These are phyloP conservation scores for Nowickia ferox DNA, from an alignment of 2,888 invertebrate genomes.

Conservation along the genomic window DNA sequence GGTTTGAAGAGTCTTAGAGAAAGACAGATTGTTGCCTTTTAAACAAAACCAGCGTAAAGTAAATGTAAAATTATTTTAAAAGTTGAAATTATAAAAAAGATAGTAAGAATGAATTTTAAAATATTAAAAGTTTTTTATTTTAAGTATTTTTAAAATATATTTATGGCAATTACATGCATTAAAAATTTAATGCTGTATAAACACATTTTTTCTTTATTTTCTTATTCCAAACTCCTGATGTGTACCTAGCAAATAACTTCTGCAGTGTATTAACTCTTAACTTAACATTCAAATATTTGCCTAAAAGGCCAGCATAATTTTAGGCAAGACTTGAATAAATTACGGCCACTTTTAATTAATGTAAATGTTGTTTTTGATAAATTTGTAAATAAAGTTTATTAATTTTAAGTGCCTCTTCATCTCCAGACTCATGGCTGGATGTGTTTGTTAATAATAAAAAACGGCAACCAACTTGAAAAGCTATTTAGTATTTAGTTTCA, in stretches of 20 bases:
- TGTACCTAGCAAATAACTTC: background rate
- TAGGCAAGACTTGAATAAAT: constrained; percentile 9
- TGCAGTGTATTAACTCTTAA: background rate
- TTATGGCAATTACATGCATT: no score
- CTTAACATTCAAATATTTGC: background rate
- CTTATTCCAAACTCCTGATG: background rate
- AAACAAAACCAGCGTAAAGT: constrained; percentile 4
- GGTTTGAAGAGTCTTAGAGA: background rate
- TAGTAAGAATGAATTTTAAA: no score
- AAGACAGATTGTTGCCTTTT: background rate
- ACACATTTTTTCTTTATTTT: background rate
- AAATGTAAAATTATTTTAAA: constrained; percentile 23
- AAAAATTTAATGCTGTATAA: no score
- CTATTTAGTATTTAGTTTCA: constrained; percentile 33
- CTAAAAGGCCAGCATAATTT: constrained; percentile 16
- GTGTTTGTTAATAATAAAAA: constrained; percentile 21
- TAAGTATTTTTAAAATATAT: no score
- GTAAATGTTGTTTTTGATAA: constrained; percentile 49
- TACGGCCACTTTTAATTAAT: constrained; percentile 51
- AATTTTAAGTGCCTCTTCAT: constrained; percentile 49
- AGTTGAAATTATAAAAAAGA: background rate
- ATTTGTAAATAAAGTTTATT: constrained; percentile 34
- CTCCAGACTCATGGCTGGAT: constrained; percentile 26
- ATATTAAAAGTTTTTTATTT: no score
- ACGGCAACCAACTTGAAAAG: constrained; percentile 45